Evolutionary conservation across 2,797 vertebrate genomes (phyloP).

Genomic region (Chromobotia macracanthus): DNA sequence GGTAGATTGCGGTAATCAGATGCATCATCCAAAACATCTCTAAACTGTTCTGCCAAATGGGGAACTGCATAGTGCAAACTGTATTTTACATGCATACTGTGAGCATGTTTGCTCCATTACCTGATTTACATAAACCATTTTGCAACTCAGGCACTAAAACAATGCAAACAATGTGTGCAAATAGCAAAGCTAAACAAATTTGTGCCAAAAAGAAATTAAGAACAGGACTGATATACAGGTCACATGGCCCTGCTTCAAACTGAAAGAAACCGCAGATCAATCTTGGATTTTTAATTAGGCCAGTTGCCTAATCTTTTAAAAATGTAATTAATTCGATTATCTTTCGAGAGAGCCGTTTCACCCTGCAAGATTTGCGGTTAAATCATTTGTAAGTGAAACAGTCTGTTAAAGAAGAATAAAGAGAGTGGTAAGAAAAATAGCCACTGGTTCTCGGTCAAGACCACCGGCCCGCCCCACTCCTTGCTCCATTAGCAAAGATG

Average conservation of each 20-base stretch:
- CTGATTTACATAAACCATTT: not conserved
- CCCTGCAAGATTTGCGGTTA: conserved; percentile 19
- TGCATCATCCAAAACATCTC: not conserved
- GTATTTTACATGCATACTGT: not conserved
- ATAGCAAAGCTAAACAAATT: not conserved
- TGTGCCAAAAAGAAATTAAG: not conserved
- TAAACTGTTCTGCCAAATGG: not conserved
- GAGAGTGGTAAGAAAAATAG: conserved; percentile 39
- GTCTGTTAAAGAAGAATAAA: conserved; percentile 16
- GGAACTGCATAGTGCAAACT: not conserved
- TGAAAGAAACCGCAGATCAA: conserved; percentile 17
- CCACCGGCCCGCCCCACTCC: conserved; percentile 25
- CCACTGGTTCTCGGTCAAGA: conserved; percentile 24
- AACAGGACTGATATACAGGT: conserved; percentile 15
- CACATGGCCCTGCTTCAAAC: conserved; percentile 22
- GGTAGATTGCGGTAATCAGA: not conserved
- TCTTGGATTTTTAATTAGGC: conserved; percentile 4
- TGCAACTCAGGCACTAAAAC: not conserved
- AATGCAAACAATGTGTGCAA: not conserved
- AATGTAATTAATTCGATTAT: conserved; percentile 41
- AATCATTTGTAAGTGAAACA: conserved; percentile 1
- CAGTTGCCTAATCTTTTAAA: conserved; percentile 12
- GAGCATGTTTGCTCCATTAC: not conserved
- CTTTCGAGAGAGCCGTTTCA: conserved; percentile 8
- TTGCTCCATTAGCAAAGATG: conserved; percentile 54